Percentiles rank a stretch among this genome's conserved stretches.
Evolutionary conservation across 2,113 vertebrate species (phyloP).

Genomic region (Laticauda laticaudata): DNA sequence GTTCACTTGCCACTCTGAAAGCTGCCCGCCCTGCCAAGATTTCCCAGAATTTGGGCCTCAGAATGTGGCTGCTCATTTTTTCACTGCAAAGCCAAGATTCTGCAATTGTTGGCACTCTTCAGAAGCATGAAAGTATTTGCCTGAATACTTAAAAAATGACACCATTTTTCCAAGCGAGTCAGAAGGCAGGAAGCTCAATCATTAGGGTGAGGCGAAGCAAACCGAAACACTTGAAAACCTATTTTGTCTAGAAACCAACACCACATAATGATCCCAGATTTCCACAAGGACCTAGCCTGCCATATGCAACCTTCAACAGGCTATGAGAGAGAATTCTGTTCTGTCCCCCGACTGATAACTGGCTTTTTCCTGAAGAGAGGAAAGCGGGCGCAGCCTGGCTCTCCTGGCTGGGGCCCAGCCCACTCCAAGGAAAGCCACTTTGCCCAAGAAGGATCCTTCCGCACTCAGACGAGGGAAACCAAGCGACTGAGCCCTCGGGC

Average conservation of each 20-base stretch:
- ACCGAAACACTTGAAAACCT: not conserved
- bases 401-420: not conserved
- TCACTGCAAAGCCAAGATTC: no score
- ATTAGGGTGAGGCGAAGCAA: not conserved
- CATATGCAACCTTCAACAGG: not conserved
- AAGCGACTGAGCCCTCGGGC: not conserved
- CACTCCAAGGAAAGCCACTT: not conserved
- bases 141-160: not conserved
- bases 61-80: not conserved
- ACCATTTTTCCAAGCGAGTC: not conserved
- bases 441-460: not conserved
- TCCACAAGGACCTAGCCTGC: not conserved
- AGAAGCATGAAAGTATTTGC: not conserved
- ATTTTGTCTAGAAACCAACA: not conserved
- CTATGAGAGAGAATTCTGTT: not conserved
- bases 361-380: not conserved
- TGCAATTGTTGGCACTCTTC: not conserved
- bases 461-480: not conserved
- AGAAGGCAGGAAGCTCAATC: not conserved
- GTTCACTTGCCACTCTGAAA: not conserved
- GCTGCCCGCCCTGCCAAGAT: not conserved
- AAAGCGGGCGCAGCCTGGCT: not conserved
- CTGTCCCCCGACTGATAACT: not conserved
- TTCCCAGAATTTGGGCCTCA: not conserved
- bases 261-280: not conserved